Evolutionary conservation across 2,797 vertebrate genomes (phyloP).

Genomic region (Neostethus bicornis): DNA sequence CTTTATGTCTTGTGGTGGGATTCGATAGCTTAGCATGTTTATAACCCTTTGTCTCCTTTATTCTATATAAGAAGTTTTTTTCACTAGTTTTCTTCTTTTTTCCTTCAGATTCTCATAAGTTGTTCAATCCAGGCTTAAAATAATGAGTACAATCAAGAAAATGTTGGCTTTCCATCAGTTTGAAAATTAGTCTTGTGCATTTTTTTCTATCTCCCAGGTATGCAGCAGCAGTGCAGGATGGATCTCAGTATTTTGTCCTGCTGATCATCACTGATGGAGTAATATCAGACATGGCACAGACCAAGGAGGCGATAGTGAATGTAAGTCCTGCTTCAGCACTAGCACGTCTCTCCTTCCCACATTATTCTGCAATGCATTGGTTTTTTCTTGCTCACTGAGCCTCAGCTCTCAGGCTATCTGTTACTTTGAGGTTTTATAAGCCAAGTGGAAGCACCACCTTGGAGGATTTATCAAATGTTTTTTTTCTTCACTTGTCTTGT

Average conservation of each 20-base stretch:
- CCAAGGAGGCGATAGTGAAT: conserved; percentile 96
- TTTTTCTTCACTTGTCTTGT: conserved; percentile 53
- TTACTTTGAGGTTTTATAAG: conserved; percentile 46
- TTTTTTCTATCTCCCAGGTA: conserved; percentile 74
- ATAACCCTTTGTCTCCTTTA: conserved; percentile 47
- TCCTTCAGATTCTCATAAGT: conserved; percentile 15
- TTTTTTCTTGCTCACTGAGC: conserved; percentile 35
- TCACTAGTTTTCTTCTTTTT: conserved; percentile 7
- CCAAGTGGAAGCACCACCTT: conserved; percentile 35
- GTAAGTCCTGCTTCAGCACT: conserved; percentile 79
- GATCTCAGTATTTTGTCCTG: conserved; percentile 94
- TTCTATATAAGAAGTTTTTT: conserved; percentile 23
- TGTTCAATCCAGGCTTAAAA: conserved; percentile 9
- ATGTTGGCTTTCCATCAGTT: not conserved
- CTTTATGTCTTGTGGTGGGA: conserved; percentile 49
- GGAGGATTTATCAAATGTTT: conserved; percentile 59
- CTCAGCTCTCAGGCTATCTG: conserved; percentile 32
- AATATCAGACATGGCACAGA: conserved; percentile 98
- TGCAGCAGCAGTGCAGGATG: conserved; percentile 88
- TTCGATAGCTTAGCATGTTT: conserved; percentile 47
- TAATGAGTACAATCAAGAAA: conserved; percentile 11
- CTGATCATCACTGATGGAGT: conserved; percentile 98
- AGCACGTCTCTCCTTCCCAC: not conserved
- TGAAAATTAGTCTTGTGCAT: conserved; percentile 7
- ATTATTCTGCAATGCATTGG: not conserved